Evolutionary conservation across 2,797 vertebrate genomes (phyloP).

Genomic region (Mormyrops boulengeri): DNA sequence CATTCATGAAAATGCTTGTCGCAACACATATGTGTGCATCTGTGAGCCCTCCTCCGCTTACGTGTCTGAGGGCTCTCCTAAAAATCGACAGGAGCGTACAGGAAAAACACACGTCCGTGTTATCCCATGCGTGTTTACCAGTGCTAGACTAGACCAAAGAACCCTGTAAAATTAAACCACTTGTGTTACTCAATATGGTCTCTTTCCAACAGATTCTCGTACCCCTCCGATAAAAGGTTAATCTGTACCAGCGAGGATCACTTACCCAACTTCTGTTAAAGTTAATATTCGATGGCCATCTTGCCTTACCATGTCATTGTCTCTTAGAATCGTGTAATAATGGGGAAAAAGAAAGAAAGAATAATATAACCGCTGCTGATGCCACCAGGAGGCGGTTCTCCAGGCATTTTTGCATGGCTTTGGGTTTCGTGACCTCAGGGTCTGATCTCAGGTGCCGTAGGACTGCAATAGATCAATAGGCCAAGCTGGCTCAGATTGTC

Average conservation of each 20-base stretch:
- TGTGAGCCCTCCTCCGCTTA: background rate
- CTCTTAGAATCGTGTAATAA: background rate
- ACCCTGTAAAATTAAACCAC: background rate
- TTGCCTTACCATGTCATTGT: constrained; percentile 1
- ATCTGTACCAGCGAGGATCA: background rate
- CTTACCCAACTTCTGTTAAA: background rate
- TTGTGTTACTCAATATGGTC: background rate
- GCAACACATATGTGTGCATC: background rate
- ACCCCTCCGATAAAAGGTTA: background rate
- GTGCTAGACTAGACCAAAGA: background rate
- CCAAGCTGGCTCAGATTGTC: background rate
- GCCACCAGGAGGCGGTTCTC: background rate
- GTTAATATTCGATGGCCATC: constrained; percentile 3
- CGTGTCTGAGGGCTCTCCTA: background rate
- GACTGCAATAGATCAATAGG: background rate
- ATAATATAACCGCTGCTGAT: background rate
- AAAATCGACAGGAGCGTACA: background rate
- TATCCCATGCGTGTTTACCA: background rate
- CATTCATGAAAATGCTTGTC: background rate
- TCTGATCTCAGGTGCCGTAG: background rate
- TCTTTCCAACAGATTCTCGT: background rate
- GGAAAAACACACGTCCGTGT: background rate
- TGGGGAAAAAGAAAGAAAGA: background rate
- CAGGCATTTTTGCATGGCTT: background rate
- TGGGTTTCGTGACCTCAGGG: background rate